Evolutionary conservation across 2,888 invertebrate genomes (phyloP).

Genomic region (Nomada lathburiana): DNA sequence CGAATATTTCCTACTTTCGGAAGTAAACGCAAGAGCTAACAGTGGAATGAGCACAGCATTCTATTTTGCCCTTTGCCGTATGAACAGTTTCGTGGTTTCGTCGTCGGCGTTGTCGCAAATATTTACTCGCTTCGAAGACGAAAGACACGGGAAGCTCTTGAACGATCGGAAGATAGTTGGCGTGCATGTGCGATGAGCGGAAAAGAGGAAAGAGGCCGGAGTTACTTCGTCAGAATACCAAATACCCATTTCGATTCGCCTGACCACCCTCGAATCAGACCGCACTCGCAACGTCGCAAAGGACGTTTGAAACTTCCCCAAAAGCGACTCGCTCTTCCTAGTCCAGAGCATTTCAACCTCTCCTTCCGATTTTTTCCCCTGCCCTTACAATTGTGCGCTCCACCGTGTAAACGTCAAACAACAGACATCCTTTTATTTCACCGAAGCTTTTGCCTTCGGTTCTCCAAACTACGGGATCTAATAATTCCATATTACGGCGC

Average conservation of each 20-base stretch:
- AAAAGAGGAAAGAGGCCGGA: constrained; percentile 72
- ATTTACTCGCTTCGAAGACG: constrained; percentile 78
- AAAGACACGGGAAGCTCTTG: constrained; percentile 73
- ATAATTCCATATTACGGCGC: constrained; percentile 9
- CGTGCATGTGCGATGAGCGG: constrained; percentile 76
- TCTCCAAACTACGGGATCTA: constrained; percentile 3
- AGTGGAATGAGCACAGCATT: no score
- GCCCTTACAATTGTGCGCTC: constrained; percentile 13
- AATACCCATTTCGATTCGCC: constrained; percentile 77
- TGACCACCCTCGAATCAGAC: constrained; percentile 77
- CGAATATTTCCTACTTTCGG: background rate
- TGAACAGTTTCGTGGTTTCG: constrained; percentile 26
- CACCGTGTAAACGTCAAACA: constrained; percentile 36
- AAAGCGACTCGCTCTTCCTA: constrained; percentile 33
- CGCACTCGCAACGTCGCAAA: constrained; percentile 69
- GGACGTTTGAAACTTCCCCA: constrained; percentile 68
- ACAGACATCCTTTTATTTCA: background rate
- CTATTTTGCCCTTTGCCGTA: background rate
- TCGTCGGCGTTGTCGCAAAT: constrained; percentile 72
- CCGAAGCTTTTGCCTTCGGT: background rate
- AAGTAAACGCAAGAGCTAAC: background rate
- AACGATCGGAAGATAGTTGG: constrained; percentile 77
- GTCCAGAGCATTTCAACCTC: constrained; percentile 15
- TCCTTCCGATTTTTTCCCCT: constrained; percentile 46
- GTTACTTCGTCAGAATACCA: constrained; percentile 79